These are phyloP conservation scores for Lindbergichthys nudifrons DNA, from an alignment of 2,797 vertebrate species.

Conservation along the genomic window DNA sequence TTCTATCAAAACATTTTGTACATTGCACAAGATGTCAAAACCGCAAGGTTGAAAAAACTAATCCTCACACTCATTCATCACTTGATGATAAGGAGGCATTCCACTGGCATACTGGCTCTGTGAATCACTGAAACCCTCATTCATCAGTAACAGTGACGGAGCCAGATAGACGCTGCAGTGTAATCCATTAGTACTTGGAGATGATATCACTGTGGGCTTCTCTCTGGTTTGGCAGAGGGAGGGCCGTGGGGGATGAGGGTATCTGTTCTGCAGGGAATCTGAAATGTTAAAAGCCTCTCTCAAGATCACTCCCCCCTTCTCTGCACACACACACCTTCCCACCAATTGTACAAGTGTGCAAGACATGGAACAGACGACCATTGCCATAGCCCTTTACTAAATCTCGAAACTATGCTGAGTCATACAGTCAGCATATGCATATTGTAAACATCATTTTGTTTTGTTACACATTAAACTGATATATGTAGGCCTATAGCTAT, in stretches of 20 bases:
- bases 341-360: slow-evolving; percentile 5
- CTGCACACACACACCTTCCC: neutral
- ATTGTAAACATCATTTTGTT: neutral
- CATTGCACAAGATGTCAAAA: slow-evolving; percentile 26
- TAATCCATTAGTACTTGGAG: slow-evolving; percentile 53
- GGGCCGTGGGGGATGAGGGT: slow-evolving; percentile 4
- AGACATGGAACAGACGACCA: slow-evolving; percentile 46
- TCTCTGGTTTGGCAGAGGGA: slow-evolving; percentile 30
- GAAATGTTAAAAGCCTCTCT: slow-evolving; percentile 62
- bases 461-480: neutral
- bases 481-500: neutral
- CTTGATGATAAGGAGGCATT: slow-evolving; percentile 71
- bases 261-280: slow-evolving; percentile 49
- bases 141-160: slow-evolving; percentile 59
- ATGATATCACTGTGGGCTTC: slow-evolving; percentile 56
- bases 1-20: neutral
- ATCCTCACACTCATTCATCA: slow-evolving; percentile 54
- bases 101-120: slow-evolving; percentile 55
- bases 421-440: neutral
- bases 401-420: neutral
- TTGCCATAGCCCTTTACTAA: neutral
- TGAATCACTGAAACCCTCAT: slow-evolving; percentile 58
- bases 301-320: slow-evolving; percentile 14
- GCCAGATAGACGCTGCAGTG: slow-evolving; percentile 41
- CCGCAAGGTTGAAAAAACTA: slow-evolving; percentile 10